Conservation (phyloP, 1,140 invertebrate genomes). For the Linepithema humile region DNA sequence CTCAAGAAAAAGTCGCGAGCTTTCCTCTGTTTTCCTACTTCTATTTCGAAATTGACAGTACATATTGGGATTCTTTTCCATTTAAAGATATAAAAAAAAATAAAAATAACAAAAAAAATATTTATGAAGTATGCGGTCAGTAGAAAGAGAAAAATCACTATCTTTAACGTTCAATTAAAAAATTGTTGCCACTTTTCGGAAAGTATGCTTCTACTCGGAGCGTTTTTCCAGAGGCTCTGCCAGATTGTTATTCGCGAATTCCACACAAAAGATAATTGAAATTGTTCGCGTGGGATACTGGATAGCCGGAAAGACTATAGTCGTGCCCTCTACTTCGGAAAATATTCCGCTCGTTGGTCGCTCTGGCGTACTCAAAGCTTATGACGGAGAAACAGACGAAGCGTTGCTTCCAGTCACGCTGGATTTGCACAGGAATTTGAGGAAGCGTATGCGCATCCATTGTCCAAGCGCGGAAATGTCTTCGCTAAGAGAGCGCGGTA, state of each 20-base stretch:
- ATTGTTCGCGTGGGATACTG: conserved; percentile 43
- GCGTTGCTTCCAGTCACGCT: conserved; percentile 1
- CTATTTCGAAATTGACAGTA: neutral
- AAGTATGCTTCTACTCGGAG: neutral
- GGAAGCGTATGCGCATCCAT: conserved; percentile 20
- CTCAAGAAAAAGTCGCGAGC: neutral
- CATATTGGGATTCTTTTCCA: neutral
- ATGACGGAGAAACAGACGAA: conserved; percentile 27
- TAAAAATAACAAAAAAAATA: neutral
- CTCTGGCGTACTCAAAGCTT: conserved; percentile 17
- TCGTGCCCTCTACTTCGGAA: conserved; percentile 19
- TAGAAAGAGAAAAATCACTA: neutral
- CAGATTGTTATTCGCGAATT: conserved; percentile 48
- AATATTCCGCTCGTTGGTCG: conserved; percentile 48
- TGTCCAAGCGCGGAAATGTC: conserved; percentile 33
- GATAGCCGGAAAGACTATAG: conserved; percentile 27
- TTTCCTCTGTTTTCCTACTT: neutral
- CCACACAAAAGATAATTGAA: conserved; percentile 53
- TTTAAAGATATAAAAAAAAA: neutral
- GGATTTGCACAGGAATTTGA: conserved; percentile 49
- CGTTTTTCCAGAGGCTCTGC: neutral
- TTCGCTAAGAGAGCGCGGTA: neutral
- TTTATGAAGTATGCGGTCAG: neutral
- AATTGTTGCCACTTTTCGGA: conserved; percentile 30
- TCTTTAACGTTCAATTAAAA: conserved; percentile 15